Percentiles rank a stretch among this genome's conserved stretches.
Evolutionary conservation across 2,113 vertebrate genomes (phyloP).

Genomic region (Notothenia coriiceps): DNA sequence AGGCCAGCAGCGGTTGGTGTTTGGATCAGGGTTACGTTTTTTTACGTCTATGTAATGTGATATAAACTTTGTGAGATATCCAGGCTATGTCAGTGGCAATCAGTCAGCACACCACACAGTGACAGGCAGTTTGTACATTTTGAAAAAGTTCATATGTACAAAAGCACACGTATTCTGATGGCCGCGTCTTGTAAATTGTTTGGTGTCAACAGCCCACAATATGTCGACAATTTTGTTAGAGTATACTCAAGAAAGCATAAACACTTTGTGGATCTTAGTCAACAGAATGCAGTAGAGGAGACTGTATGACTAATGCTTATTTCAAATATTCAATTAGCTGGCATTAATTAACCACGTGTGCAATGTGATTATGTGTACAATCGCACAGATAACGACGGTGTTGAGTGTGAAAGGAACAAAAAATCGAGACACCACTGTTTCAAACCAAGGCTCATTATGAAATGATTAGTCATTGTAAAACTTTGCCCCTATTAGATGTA

Average conservation of each 20-base stretch:
- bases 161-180: not conserved
- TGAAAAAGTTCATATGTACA: not conserved
- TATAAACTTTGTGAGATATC: slow-evolving; percentile 35
- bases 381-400: not conserved
- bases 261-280: slow-evolving; percentile 22
- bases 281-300: not conserved
- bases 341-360: slow-evolving; percentile 18
- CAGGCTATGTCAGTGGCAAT: slow-evolving; percentile 2
- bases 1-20: slow-evolving; percentile 51
- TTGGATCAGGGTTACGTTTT: no score
- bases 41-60: slow-evolving; percentile 17
- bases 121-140: not conserved
- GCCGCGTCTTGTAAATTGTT: no score
- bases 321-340: slow-evolving; percentile 28
- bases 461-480: not conserved
- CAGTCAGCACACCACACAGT: slow-evolving; percentile 10
- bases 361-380: slow-evolving; percentile 1
- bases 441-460: not conserved
- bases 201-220: not conserved
- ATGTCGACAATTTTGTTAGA: slow-evolving; percentile 1
- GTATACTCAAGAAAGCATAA: slow-evolving; percentile 1
- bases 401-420: not conserved
- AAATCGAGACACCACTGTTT: not conserved
- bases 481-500: not conserved
- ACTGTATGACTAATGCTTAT: slow-evolving; percentile 6